phyloP scores from a whole-genome alignment of 2,797 vertebrate genomes.

The Oophaga sylvatica region DNA sequence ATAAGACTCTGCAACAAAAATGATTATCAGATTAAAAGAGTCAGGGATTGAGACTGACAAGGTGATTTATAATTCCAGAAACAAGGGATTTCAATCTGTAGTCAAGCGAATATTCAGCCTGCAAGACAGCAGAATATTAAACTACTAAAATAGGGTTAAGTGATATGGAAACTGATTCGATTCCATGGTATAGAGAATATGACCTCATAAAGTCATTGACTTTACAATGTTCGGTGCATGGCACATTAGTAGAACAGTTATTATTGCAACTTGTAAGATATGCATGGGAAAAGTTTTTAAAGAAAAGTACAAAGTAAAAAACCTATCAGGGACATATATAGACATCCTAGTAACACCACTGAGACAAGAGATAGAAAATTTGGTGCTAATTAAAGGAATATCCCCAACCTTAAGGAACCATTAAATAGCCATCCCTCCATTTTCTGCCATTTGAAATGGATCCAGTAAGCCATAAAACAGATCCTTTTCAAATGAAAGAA shows the following conservation, averaged over 20 bases:
- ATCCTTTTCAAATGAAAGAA: no score
- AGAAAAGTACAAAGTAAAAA: constrained; percentile 1
- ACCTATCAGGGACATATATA: not conserved
- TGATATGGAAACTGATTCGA: constrained; percentile 61
- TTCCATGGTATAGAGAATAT: constrained; percentile 46
- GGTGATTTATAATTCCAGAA: constrained; percentile 57
- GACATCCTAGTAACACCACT: not conserved
- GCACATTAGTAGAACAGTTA: constrained; percentile 40
- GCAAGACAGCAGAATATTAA: constrained; percentile 55
- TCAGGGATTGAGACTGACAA: constrained; percentile 50
- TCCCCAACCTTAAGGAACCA: no score
- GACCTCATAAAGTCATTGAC: constrained; percentile 52
- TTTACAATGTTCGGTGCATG: constrained; percentile 46
- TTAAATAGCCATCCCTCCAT: no score
- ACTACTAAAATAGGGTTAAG: constrained; percentile 58
- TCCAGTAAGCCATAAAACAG: no score
- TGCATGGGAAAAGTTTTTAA: constrained; percentile 32
- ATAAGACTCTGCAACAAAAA: constrained; percentile 56
- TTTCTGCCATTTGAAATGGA: no score
- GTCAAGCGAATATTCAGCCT: constrained; percentile 53
- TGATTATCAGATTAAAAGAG: constrained; percentile 59
- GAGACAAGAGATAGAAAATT: no score
- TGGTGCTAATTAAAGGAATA: no score
- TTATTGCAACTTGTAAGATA: not conserved
- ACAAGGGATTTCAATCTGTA: constrained; percentile 59